These are phyloP conservation scores for Heliconius melpomene DNA, from an alignment of 1,140 invertebrate genomes.

Conservation along the genomic window DNA sequence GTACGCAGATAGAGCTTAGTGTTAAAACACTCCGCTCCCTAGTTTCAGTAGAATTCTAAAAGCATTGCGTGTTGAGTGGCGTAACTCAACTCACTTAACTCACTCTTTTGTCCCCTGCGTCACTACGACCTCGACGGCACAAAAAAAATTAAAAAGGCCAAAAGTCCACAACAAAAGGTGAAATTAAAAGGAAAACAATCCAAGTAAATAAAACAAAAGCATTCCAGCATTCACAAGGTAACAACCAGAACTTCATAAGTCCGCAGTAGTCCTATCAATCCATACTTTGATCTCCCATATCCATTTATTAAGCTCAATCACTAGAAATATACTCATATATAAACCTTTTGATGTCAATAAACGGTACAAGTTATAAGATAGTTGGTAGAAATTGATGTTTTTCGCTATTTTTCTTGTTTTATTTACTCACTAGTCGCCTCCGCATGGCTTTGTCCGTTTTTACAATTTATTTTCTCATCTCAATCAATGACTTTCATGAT, in stretches of 20 bases:
- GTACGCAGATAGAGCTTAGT: too few species aligned
- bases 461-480: too few species aligned
- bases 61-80: too few species aligned
- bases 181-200: not conserved
- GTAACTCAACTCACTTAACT: too few species aligned
- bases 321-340: slow-evolving; percentile 52
- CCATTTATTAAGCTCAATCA: slow-evolving; percentile 72
- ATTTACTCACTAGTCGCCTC: too few species aligned
- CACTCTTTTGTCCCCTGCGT: too few species aligned
- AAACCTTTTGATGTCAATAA: slow-evolving; percentile 38
- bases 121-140: too few species aligned
- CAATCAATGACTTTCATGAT: too few species aligned
- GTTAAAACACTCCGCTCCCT: too few species aligned
- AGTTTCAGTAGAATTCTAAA: too few species aligned
- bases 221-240: not conserved
- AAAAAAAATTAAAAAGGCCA: not conserved
- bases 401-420: not conserved
- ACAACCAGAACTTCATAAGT: not conserved
- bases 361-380: not conserved
- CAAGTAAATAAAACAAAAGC: not conserved
- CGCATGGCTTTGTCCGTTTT: too few species aligned
- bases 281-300: slow-evolving; percentile 54
- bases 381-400: not conserved
- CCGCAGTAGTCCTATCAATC: slow-evolving; percentile 38
- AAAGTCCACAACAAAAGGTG: not conserved